Base-by-base conservation (phyloP, 2,113 vertebrate species). In the Typhlomys cinereus region DNA sequence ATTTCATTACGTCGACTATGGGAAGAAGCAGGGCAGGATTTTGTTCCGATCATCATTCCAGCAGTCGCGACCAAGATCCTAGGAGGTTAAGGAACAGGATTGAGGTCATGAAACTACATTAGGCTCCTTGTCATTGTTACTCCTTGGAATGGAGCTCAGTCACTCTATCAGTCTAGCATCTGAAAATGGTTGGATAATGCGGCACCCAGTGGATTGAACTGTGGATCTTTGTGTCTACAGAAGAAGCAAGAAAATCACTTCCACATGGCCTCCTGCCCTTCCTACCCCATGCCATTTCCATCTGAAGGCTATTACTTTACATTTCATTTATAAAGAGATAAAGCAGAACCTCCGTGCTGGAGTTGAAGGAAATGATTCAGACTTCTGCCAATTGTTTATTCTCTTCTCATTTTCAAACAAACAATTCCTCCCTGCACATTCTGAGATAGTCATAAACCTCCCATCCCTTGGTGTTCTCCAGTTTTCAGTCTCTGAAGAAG, bases 301-400 rank as follows among this genome's bases (percentile, higher is more conserved):
- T 97, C 96, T 92, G 66, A 39, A 66, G 85, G 88, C 75, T 73
- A 79, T 82, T 79, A 92, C 86, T 95, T 90, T 96, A 91, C 93
- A 96, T 94, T 85, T 96, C 71, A 74, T 91, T 83, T 90, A 67
- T 29, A 91, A 92, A 0, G 90, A 96, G 92, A 79, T 78, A 96
- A 96, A 98, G 97, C 93, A 93, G 78, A 75, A 93, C 90, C 95
- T 97, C 98, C 97, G 97, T 98, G 85, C 31, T 74, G 86, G 81
- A 50, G 20, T 75, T 94, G 91, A 97, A 96, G 96, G 93, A 92
- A 96, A 84, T 76, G 91, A 57, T 31, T 46, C 92, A 90, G 89
- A 93, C 85, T 98, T 98, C 97, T 97, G 97, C 98, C 97, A 98
- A 96, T 96, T 98, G 96, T 97, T 97, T 97, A 96, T 97, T 31